Evolutionary conservation across 2,797 vertebrate genomes (phyloP), one percentile per base, ranked within the genome.

Genomic region (Pipistrellus pygmaeus): DNA sequence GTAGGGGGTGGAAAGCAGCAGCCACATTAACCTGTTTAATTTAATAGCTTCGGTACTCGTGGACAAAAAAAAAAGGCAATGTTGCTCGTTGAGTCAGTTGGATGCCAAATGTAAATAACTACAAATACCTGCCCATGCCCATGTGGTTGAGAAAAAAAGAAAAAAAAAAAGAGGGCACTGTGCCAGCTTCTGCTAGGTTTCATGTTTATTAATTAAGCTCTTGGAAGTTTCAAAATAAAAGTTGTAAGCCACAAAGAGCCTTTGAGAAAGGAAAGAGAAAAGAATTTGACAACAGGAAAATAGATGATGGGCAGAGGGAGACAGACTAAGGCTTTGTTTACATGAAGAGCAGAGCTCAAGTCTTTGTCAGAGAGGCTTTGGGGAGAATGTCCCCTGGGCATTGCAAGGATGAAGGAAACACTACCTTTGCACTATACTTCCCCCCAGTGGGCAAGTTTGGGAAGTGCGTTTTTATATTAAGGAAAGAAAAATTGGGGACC

Each of bases 21-120:
- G 97, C 96, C 97, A 93, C 97, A 98, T 98, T 98, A 98, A 98
- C 98, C 98, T 98, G 98, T 97, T 98, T 98, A 98, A 98, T 98
- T 98, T 98, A 98, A 98, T 96, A 96, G 89, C 95, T 83, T 97
- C 89, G 81, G 96, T 97, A 94, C 94, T 96, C 92, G 23, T 81
- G 76, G 14, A 2, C 6, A 4, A 95, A 90, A 86, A 55, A 86
- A 55, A 94, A 77, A 88, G 78, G 87, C 82, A 85, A 12, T 78
- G 96, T 95, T 94, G 90, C 97, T 97, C 95, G 82, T 95, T 92
- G 96, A 97, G 97, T 96, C 98, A 96, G 98, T 95, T 98, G 97
- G 97, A 96, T 97, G 97, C 97, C 98, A 98, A 97, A 97, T 98
- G 96, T 98, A 98, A 98, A 98, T 98, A 98, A 97, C 96, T 97